Evolutionary conservation across 2,797 vertebrate species (phyloP).

Genomic region (Myripristis jacobus): DNA sequence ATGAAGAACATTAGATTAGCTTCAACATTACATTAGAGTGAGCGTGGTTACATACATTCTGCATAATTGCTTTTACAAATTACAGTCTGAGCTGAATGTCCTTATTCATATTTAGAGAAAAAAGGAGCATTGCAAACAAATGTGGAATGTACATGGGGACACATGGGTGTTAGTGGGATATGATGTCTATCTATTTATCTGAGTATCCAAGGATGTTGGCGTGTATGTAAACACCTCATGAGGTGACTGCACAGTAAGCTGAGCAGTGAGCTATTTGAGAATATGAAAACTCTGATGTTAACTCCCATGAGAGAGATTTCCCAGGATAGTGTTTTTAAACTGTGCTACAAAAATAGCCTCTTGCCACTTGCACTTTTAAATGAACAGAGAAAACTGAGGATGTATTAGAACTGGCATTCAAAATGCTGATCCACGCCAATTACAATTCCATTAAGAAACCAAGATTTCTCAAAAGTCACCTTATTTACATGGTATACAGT

Average conservation of each 20-base stretch:
- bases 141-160: not conserved
- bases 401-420: no score
- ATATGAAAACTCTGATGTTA: constrained; percentile 29
- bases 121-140: not conserved
- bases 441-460: no score
- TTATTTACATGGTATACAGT: not conserved
- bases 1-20: not conserved
- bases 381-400: not conserved
- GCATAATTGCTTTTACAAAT: constrained; percentile 4
- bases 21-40: not conserved
- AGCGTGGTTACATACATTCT: not conserved
- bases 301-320: constrained; percentile 2
- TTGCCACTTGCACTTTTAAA: not conserved
- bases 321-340: not conserved
- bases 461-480: constrained; percentile 7
- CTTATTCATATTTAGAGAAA: not conserved
- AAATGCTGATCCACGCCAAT: no score
- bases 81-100: not conserved
- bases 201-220: constrained; percentile 13
- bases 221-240: constrained; percentile 53
- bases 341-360: constrained; percentile 17
- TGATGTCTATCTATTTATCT: constrained; percentile 33
- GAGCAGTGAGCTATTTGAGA: constrained; percentile 49
- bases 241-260: constrained; percentile 61
- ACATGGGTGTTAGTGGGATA: constrained; percentile 63